Base-by-base conservation (phyloP, 1,140 invertebrate genomes). In the Pseudomyrmex gracilis region DNA sequence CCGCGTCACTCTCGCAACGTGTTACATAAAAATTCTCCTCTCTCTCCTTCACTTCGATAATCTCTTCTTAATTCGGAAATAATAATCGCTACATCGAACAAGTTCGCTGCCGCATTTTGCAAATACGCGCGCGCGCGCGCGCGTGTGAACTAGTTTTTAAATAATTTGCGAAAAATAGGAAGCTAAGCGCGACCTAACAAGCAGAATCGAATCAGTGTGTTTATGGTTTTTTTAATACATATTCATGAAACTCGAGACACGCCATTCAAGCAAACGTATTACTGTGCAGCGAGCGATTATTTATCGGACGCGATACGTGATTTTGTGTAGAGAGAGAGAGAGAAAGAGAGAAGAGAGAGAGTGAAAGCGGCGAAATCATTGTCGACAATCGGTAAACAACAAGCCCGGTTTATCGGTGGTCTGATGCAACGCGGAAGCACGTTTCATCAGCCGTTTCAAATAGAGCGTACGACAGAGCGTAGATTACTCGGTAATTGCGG, bases 371-470 rank as follows among this genome's bases (percentile, higher is more conserved):
- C 22, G 20, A 70, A 24, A 77, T 85, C 76, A 89, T 77, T 87
- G 83, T 80, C 77, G 67, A 76, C 76, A 74, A 90, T 85, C 88
- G 82, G 84, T 88, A 89, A 86, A 90, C 77, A 85, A 87, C 76
- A 70, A 86, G 84, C 60, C 45, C 53, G 60, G 66, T 89, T 86
- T 91, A 91, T 90, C 89, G 82, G 85, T 66, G 55, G 88, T 84
- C 91, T 93, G 92, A 93, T 92, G 93, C 92, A 94, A 94, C 87
- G 83, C 90, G 91, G 92, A 93, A 92, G 85, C 85, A 82, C 74
- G 89, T 94, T 94, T 93, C 93, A 90, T 94, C 93, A 93, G 90
- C 90, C 86, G 73, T 74, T 66, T 74, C 66, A 88, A 88, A 88
- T 85, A 85, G 86, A 88, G 73, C 58, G 74, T 73, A 13, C 47